Evolutionary conservation across 2,888 invertebrate species (phyloP), one percentile per base, ranked within the genome.

Genomic region (Phengaris alcon): DNA sequence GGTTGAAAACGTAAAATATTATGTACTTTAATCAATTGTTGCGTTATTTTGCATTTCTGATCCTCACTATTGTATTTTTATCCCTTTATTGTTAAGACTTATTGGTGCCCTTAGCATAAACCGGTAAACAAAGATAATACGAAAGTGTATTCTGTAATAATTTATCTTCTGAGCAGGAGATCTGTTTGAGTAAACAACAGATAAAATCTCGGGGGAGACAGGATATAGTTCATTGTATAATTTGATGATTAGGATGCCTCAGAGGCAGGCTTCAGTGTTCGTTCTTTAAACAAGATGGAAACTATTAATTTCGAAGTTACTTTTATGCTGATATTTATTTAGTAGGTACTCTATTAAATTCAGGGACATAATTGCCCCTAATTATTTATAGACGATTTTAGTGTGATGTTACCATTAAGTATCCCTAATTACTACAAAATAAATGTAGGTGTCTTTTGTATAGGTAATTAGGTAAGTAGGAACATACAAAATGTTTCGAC

Each of bases 171-270:
- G 22, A 59, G 22, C 59, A 5, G 9, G 59, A 59, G 59, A 59
- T 59, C 59, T 59, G 59, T 59, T 59, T 59, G 59, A 59, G 59
- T 59, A 59, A 59, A 59, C 59, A 59, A 59, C 59, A 22, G 4
- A 59, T 59, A 59, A 59, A 59, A 59, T 22, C 59, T 59, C 59
- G 59, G 22, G 59, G 59, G 59, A 59, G 59, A 59, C 22, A 59
- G 15, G 22, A 10, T 59, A 22, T 59, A 59, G 59, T 59, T 59
- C 22, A 59, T 59, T 59, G 22, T 22, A 59, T 59, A 8, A 22
- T 59, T 59, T 59, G 59, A 59, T 59, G 59, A 59, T 59, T 59
- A 59, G 22, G 59, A 9, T 22, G 1, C 22, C 59, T 22, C 59
- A 8, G 15, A 59, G 59, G 22, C 8, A 52, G 10, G 59, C 9